Evolutionary conservation across 1,140 invertebrate species (phyloP).

Genomic region (Drosophila punjabiensis): DNA sequence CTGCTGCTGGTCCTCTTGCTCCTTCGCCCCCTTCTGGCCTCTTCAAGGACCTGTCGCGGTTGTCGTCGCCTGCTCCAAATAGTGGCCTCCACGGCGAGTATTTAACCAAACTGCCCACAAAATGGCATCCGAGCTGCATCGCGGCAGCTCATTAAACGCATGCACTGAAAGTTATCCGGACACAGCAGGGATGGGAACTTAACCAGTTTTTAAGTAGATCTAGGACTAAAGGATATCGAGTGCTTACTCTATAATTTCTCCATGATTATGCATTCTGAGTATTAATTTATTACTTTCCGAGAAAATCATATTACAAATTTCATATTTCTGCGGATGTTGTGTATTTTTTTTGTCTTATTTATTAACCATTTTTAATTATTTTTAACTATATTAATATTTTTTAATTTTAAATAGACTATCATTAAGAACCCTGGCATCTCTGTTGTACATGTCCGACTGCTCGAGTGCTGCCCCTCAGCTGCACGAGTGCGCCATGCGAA

Average conservation of each 20-base stretch:
- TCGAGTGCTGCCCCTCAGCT: conserved; percentile 17
- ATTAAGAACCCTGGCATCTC: not conserved
- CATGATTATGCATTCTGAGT: not conserved
- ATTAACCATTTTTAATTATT: not conserved
- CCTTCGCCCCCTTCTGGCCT: conserved; percentile 2
- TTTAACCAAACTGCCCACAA: conserved; percentile 61
- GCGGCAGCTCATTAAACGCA: conserved; percentile 74
- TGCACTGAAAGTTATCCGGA: conserved; percentile 38
- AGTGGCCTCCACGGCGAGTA: conserved; percentile 27
- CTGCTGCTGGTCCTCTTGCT: conserved; percentile 4
- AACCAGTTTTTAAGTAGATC: not conserved
- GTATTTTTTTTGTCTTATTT: not conserved
- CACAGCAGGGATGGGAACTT: conserved; percentile 3
- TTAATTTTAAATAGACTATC: not conserved
- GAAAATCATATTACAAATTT: not conserved
- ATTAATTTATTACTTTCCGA: not conserved
- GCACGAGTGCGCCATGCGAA: conserved; percentile 18
- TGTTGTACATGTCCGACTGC: not conserved
- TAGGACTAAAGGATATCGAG: not conserved
- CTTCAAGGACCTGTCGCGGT: conserved; percentile 34
- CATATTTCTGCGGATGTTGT: too few relatives aligned
- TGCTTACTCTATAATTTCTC: not conserved
- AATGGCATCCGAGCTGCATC: conserved; percentile 44
- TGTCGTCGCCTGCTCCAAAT: conserved; percentile 28
- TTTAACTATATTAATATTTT: not conserved